These are phyloP conservation scores for Xanthorhoe designata DNA, from an alignment of 2,888 invertebrate species.

Conservation along the genomic window DNA sequence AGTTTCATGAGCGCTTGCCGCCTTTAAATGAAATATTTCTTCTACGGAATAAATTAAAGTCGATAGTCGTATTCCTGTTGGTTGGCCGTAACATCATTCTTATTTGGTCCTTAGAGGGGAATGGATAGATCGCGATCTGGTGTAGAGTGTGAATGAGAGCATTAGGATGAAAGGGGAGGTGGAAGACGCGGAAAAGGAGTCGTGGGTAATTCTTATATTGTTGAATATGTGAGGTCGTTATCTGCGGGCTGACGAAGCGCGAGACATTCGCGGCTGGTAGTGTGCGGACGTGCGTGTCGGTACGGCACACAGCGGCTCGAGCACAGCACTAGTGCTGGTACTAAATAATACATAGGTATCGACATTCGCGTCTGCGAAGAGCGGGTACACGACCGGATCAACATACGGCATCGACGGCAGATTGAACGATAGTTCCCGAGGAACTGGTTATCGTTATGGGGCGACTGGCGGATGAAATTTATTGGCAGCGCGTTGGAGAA, in stretches of 20 bases:
- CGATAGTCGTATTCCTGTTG: constrained; percentile 76
- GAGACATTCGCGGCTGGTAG: constrained; percentile 63
- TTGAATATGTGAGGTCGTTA: constrained; percentile 86
- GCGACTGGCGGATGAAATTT: constrained; percentile 85
- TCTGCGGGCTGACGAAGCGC: constrained; percentile 74
- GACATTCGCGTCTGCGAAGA: constrained; percentile 81
- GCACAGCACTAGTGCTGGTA: constrained; percentile 70
- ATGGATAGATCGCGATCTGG: constrained; percentile 82
- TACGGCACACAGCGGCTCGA: constrained; percentile 50
- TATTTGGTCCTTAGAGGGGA: constrained; percentile 75
- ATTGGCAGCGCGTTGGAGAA: constrained; percentile 85
- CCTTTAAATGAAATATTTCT: constrained; percentile 83
- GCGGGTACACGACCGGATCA: constrained; percentile 85
- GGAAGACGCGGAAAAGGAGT: constrained; percentile 66
- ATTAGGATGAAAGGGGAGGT: constrained; percentile 70
- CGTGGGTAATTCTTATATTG: constrained; percentile 83
- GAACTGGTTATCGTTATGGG: constrained; percentile 86
- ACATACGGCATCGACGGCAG: constrained; percentile 85
- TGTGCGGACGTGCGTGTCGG: constrained; percentile 49
- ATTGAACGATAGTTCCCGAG: constrained; percentile 86
- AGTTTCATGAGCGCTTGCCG: constrained; percentile 75
- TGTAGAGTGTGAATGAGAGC: constrained; percentile 84
- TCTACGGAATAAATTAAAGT: constrained; percentile 83
- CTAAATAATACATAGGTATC: constrained; percentile 85
- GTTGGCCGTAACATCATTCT: constrained; percentile 67